Evolutionary conservation across 1,140 invertebrate species (phyloP), one percentile per base, ranked within the genome.

Genomic region (Megalopta genalis): DNA sequence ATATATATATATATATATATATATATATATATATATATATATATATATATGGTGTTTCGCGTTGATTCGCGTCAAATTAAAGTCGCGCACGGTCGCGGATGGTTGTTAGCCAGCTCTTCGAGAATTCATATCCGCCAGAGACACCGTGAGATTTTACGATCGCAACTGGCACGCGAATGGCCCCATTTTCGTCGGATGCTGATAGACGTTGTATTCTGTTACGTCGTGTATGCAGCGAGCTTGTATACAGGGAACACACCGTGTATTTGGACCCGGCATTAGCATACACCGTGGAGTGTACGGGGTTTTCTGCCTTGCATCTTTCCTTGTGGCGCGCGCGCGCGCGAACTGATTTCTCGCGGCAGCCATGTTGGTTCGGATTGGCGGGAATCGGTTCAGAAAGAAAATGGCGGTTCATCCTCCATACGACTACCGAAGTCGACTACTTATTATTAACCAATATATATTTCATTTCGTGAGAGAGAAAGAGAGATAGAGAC

Each of bases 251-350:
- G 67, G 63, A 85, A 81, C 75, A 68, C 73, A 14, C 14, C 39
- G 39, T 77, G 75, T 80, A 14, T 59, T 49, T 54, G 27, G 27
- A 42, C 46, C 84, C 75, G 9, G 37, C 64, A 80, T 87, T 87
- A 84, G 80, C 86, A 87, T 86, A 77, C 62, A 9, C 60, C 32
- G 76, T 82, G 82, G 82, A 79, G 80, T 87, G 81, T 81, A 81
- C 86, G 84, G 86, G 59, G 67, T 70, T 67, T 74, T 67, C 63
- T 46, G 1, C 7, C 8, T 14, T 6, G 16, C 18, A 52, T 52
- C 18, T 52, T 52, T 52, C 49, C 49, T 7, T 2, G 3, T 14
- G 49, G 49, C 49, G 16, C 18, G 32, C 32, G 4, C 16, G 49
- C 5, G 49, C 0, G 12, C 42, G 8, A 8, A 12, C 64, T 7